Base-by-base conservation (phyloP, 2,797 vertebrate genomes). In the Pipistrellus nathusii region DNA sequence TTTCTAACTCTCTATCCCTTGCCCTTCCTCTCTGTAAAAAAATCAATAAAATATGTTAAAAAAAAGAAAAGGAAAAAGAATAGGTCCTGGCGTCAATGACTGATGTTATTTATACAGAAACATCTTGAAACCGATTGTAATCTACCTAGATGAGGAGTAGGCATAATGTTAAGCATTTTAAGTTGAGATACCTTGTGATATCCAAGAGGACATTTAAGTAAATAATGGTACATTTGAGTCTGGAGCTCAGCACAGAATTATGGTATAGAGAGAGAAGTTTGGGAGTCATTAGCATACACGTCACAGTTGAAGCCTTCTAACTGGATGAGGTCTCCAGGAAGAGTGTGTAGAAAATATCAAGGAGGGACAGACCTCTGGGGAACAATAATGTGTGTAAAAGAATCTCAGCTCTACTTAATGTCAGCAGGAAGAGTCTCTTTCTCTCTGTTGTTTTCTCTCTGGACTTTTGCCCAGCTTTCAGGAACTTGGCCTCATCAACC, bases 161-260 rank as follows among this genome's bases (percentile, higher is more conserved):
- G 46, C 38, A 66, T 69, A 62, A 68, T 64, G 82, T 83, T 78
- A 93, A 86, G 53, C 55, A 59, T 76, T 83, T 73, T 84, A 75
- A 94, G 6, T 91, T 90, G 88, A 66, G 44, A 17, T 92, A 18
- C 35, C 48, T 68, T 78, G 84, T 23, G 51, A 30, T 87, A 85
- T n/a, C 35, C 27, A 71, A 83, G 71, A 94, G 38, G 38, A 90
- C 38, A 46, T 38, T 11, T 69, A 57, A n/a, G 1, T 81, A 84
- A 85, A 12, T 57, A 44, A 8, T 30, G 8, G 20, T 83, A 71
- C 69, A 41, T 75, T 51, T 64, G 64, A 27, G 18, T 53, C 21
- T 85, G 38, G 10, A 76, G 14, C 85, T 80, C 13, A 66, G 48
- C 38, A 41, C 2, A 55, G 41, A 92, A 57, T 89, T 64, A 30